A percentile compares a stretch with the other conserved stretches of the same genome.
Conservation (phyloP, 2,113 vertebrate species). For the Centropus unirufus region DNA sequence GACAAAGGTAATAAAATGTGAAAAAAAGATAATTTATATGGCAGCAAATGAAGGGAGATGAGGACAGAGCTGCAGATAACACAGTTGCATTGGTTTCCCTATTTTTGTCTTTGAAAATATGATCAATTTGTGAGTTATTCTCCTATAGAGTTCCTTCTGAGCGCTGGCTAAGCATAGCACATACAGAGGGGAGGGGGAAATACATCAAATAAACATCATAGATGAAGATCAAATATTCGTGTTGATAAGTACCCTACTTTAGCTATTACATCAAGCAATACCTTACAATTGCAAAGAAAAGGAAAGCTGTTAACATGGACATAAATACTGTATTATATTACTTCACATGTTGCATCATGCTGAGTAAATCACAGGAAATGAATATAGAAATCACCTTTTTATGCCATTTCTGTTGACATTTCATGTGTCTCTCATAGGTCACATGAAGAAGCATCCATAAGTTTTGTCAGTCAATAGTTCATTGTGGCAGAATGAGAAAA, state of each 20-base stretch:
- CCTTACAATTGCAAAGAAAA: background rate
- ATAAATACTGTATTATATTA: background rate
- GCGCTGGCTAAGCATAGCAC: background rate
- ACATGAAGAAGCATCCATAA: background rate
- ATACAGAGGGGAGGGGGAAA: background rate
- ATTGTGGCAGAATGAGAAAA: background rate
- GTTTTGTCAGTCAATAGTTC: background rate
- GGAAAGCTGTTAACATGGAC: background rate
- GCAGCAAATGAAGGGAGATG: background rate
- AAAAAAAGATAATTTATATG: conserved; percentile 6
- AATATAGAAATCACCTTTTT: background rate
- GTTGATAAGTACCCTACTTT: background rate
- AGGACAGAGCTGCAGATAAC: background rate
- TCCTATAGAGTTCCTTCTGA: background rate
- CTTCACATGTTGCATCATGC: background rate
- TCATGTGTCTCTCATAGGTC: background rate
- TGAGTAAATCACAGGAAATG: background rate
- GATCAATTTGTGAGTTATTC: background rate
- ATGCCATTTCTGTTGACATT: background rate
- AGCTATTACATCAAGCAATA: background rate
- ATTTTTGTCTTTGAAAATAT: background rate
- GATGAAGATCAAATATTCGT: background rate
- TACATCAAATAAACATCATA: background rate
- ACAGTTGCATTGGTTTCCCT: background rate
- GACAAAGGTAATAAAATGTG: conserved; percentile 25